Evolutionary conservation across 1,140 invertebrate genomes (phyloP), one percentile per base, ranked within the genome.

Genomic region (Caenorhabditis brenneri): DNA sequence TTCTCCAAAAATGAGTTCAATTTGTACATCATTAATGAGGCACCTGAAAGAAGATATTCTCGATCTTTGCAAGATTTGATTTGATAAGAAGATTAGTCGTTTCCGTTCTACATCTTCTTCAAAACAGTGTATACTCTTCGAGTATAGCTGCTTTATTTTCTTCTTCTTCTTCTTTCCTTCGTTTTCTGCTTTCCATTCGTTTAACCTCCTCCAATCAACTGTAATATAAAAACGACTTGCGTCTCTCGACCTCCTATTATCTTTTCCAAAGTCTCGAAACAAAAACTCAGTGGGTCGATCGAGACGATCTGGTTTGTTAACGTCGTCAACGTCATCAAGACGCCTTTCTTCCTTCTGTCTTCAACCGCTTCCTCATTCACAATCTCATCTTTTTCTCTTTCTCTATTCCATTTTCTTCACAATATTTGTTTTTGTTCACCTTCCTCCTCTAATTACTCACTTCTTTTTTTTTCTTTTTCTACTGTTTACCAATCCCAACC

Each of bases 311-410:
- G 65, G 65, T 74, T 74, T 74, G 7, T 24, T n/a, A 10, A 36
- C 58, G n/a, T n/a, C 58, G 58, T 65, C 58, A 15, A 27, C 65
- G 36, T 74, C 65, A 74, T 42, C 31, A 39, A 16, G 58, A 33
- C 58, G 53, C 53, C 53, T 58, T 58, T 55, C 53, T 55, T 55
- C 58, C 65, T 74, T 74, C 33, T 74, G 65, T 74, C 65, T 74
- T 74, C 65, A 24, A 74, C 19, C n/a, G 36, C 65, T 46, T 46
- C 65, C 65, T 42, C 65, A 46, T 74, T 46, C 36, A 46, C 65
- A 42, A 27, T 74, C 33, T 46, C 22, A 22, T 46, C 36, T 65
- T 42, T 74, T 42, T 74, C 24, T n/a, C 6, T 24, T 74, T 33
- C 36, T n/a, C 65, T 10, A 10, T 19, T 74, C n/a, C 7, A 12